Evolutionary conservation across 2,888 invertebrate species (phyloP), one percentile per base, ranked within the genome.

Genomic region (Thereva nobilitata): DNA sequence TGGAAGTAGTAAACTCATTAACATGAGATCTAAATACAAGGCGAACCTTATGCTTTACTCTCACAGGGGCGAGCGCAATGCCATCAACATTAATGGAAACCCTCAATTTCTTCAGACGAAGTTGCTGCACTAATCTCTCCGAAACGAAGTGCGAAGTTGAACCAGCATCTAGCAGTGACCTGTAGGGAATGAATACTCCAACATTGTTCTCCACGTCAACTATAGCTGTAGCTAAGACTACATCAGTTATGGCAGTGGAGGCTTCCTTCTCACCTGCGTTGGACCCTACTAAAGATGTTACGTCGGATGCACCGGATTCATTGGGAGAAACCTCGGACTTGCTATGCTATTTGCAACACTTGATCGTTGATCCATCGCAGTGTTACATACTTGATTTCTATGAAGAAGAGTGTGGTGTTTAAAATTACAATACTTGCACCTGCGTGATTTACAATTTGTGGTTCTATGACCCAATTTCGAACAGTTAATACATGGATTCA

Each of bases 21-120:
- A n/a, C 10, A 45, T 10, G n/a, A 45, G 45, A 45, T 10, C n/a
- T 45, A 9, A 45, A n/a, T 45, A 45, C 45, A 45, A 45, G 45
- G 4, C 10, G 45, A 45, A 45, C 45, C 10, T 45, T 45, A 5
- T 45, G 45, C 10, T 45, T 45, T 9, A 45, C 45, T 4, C 9
- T 10, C 9, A 45, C 4, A 9, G 45, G 10, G 5, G n/a, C 10
- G 45, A 45, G 45, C 9, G n/a, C 45, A 9, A 45, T 45, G 45
- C 45, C 45, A 45, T 9, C 45, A 45, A 45, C 45, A 9, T 9
- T 45, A 45, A 45, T 9, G 9, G 4, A 45, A n/a, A n/a, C 3
- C 35, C 34, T 49, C 1, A 34, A 23, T 23, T 12, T n/a, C 34
- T 49, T 12, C 12, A 49, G 34, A 1, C 49, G 12, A 49, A 12